Evolutionary conservation across 1,140 invertebrate genomes (phyloP).

Genomic region (Liolophura sinensis): DNA sequence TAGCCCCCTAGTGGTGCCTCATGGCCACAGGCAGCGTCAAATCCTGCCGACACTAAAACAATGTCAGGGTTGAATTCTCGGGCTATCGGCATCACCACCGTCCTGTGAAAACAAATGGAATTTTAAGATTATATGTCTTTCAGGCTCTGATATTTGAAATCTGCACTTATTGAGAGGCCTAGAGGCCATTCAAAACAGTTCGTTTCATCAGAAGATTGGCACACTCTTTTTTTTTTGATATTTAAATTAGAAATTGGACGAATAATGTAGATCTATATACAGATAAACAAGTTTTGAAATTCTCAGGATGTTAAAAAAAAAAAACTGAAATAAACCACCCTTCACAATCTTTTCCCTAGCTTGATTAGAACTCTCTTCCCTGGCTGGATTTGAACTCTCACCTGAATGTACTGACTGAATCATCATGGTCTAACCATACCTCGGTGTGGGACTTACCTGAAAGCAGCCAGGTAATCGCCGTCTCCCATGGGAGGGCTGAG

Average conservation of each 20-base stretch:
- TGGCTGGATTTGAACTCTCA: constrained; percentile 12
- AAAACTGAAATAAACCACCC: neutral
- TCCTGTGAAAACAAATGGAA: constrained; percentile 54
- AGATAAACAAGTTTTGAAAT: too few species aligned
- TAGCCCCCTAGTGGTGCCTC: constrained; percentile 93
- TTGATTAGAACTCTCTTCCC: too few species aligned
- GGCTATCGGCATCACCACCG: constrained; percentile 58
- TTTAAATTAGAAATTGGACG: too few species aligned
- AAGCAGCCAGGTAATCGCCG: constrained; percentile 97
- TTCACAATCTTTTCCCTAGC: neutral
- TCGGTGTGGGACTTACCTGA: too few species aligned
- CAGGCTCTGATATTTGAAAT: too few species aligned
- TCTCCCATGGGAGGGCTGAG: constrained; percentile 92
- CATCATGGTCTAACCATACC: constrained; percentile 31
- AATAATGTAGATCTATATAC: too few species aligned
- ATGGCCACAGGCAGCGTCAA: constrained; percentile 96
- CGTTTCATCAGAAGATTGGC: neutral
- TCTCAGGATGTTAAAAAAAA: too few species aligned
- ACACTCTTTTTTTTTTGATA: too few species aligned
- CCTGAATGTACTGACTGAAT: constrained; percentile 27
- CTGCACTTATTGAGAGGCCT: neutral
- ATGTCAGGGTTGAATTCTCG: constrained; percentile 90
- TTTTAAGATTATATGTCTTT: too few species aligned
- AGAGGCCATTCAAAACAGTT: neutral
- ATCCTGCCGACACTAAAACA: constrained; percentile 95